Evolutionary conservation across 2,888 invertebrate genomes (phyloP).

Genomic region (Rhagonycha fulva): DNA sequence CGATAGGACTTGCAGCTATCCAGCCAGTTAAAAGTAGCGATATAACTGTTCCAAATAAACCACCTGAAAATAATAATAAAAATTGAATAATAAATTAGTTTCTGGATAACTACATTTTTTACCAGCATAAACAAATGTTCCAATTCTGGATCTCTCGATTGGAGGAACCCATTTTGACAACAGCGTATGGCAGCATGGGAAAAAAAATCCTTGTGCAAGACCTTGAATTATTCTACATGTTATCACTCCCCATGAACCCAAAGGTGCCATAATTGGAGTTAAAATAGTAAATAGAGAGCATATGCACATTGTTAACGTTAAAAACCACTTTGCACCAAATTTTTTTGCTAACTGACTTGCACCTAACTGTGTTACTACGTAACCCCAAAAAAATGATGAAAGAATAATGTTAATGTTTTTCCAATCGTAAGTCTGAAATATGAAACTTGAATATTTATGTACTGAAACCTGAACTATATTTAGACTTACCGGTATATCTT

Average conservation of each 20-base stretch:
- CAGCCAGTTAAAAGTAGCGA: slow-evolving; percentile 75
- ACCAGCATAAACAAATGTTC: slow-evolving; percentile 67
- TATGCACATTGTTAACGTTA: slow-evolving; percentile 60
- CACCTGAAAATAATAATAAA: slow-evolving; percentile 56
- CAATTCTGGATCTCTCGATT: slow-evolving; percentile 69
- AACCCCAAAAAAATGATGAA: background rate
- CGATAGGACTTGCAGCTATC: slow-evolving; percentile 67
- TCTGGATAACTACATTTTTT: background rate
- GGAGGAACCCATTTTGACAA: slow-evolving; percentile 77
- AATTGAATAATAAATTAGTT: background rate
- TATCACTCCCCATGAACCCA: slow-evolving; percentile 67
- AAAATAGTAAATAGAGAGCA: slow-evolving; percentile 68
- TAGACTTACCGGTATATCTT: slow-evolving; percentile 56
- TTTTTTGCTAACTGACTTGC: slow-evolving; percentile 72
- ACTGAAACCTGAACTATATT: background rate
- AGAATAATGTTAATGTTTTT: background rate
- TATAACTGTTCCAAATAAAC: slow-evolving; percentile 78
- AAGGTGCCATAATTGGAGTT: slow-evolving; percentile 70
- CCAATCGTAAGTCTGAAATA: background rate
- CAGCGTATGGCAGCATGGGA: slow-evolving; percentile 72
- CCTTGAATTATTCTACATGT: slow-evolving; percentile 73
- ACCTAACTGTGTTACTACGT: slow-evolving; percentile 61
- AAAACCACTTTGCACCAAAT: slow-evolving; percentile 74
- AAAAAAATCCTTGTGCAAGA: slow-evolving; percentile 73
- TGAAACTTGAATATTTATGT: background rate